Evolutionary conservation across 35 echinoderm and acorn worm species (phyloP), one percentile per base, ranked within the genome.

Genomic region (Anneissia japonica): DNA sequence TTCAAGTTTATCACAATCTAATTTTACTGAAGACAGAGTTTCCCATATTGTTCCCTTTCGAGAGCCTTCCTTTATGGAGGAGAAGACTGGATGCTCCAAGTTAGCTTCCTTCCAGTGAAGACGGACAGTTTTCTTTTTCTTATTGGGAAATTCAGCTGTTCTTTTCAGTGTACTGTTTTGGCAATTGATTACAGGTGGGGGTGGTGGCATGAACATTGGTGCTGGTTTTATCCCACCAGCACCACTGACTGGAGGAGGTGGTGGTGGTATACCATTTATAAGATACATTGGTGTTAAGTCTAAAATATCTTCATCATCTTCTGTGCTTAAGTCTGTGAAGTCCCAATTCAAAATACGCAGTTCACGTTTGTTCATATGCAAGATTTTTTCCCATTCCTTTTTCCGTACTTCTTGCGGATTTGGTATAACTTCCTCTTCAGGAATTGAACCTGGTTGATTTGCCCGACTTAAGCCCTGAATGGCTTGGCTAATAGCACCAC

Each of bases 111-210:
- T 91, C 96, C 92, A 99, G 76, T 94, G 94, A 30, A 99, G 84
- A 36, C 91, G 74, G 0, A 99, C 89, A 12, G 96, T 99, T 84
- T 99, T 99, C 89, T 99, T 99, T 38, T 92, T 92, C 82, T 93
- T 97, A 0, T 78, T 78, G 17, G 87, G 85, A 30, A 81, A 72
- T 9, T 87, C 89, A 30, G 73, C 73, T 34, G 72, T 89, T 37
- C 92, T 88, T 29, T 89, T 83, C 17, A 37, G 38, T 6, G 84
- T 81, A 29, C 26, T 77, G 0, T 74, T 89, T 7, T 39, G 39
- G 5, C 23, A 36, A 9, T 35, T 32, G 6, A 39, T 31, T 4
- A 86, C 36, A 19, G 82, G 36, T 29, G 77, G 85, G 13, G 87
- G 83, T 76, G 88, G 88, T 40, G 37, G 34, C 35, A 40, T 30